These are phyloP conservation scores for Diuraphis noxia DNA, from an alignment of 1,140 invertebrate genomes.

Conservation along the genomic window DNA sequence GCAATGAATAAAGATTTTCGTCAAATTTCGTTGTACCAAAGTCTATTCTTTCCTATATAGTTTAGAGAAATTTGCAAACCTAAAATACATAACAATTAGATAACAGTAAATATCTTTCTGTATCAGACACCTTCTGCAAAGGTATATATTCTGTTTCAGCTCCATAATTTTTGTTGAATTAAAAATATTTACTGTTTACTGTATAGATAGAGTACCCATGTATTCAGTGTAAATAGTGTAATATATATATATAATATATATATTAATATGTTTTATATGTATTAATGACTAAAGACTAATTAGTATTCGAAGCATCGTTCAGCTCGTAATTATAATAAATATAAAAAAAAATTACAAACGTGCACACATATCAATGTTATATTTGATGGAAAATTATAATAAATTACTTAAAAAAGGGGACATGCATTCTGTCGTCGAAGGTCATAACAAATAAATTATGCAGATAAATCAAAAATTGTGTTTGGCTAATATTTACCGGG, in stretches of 20 bases:
- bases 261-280: background rate
- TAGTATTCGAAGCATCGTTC: background rate
- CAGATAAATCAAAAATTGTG: background rate
- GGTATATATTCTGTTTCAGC: background rate
- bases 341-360: background rate
- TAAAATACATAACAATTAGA: background rate
- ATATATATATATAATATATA: too few species aligned
- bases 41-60: background rate
- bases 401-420: slow-evolving; percentile 1
- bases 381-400: background rate
- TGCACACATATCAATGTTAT: background rate
- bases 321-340: background rate
- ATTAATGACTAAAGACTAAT: background rate
- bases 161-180: background rate
- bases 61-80: background rate
- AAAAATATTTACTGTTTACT: background rate
- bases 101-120: background rate
- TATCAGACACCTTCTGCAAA: background rate
- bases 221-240: too few species aligned
- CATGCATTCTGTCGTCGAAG: background rate
- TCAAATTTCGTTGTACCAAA: background rate
- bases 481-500: background rate
- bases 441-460: background rate
- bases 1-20: background rate
- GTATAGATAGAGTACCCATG: too few species aligned